Percentiles rank a stretch among this genome's conserved stretches.
phyloP scores from a whole-genome alignment of 2,113 vertebrate genomes.

The Tamias sibiricus region DNA sequence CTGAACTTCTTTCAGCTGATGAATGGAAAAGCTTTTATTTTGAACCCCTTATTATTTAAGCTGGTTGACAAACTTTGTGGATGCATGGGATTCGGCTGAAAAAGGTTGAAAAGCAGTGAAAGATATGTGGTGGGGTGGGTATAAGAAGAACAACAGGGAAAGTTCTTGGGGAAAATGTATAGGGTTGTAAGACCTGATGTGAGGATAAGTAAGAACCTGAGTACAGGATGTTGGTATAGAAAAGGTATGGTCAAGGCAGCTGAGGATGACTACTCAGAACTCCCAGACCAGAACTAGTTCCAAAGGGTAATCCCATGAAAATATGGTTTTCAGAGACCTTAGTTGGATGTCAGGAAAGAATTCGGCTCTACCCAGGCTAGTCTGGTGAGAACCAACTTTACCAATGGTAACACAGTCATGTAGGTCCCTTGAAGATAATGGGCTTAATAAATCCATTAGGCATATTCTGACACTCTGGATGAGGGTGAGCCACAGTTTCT shows the following conservation, averaged over 20 bases:
- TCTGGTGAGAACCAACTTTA: neutral
- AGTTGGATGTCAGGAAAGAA: conserved; percentile 1
- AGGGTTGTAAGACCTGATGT: neutral
- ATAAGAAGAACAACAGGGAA: neutral
- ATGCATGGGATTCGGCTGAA: neutral
- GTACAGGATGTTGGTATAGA: neutral
- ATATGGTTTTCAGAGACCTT: conserved; percentile 16
- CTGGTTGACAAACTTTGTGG: conserved; percentile 25
- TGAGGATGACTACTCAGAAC: neutral
- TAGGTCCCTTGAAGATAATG: neutral
- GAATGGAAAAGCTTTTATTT: neutral
- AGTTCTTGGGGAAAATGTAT: neutral
- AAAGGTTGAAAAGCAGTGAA: neutral
- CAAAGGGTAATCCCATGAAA: neutral
- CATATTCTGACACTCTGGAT: neutral
- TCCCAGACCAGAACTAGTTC: neutral
- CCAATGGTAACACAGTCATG: neutral
- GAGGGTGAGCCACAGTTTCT: neutral
- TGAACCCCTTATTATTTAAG: neutral
- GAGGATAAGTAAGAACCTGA: neutral
- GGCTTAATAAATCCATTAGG: neutral
- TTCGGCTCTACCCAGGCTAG: neutral
- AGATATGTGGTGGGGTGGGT: neutral
- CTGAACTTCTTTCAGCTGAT: neutral
- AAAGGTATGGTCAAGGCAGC: neutral